Base-by-base conservation (phyloP, 2,113 vertebrate genomes). In the Anseranas semipalmata region DNA sequence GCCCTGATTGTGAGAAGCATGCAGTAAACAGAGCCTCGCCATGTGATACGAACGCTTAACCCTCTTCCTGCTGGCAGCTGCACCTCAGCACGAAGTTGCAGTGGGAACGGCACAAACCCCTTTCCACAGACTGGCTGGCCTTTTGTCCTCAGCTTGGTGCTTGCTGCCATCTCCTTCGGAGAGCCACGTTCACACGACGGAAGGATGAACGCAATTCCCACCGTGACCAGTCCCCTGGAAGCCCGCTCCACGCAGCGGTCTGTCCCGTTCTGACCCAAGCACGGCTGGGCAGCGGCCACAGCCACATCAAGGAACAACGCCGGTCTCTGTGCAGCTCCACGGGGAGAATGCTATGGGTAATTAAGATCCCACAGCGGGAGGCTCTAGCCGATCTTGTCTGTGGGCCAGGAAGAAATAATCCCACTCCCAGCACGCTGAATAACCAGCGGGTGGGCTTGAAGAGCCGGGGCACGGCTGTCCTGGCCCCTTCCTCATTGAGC, bases 371-470 rank as follows among this genome's bases (percentile, higher is more conserved):
- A 0, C 71, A 91, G 55, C 3, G 12, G 32, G 46, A 82, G 35
- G 60, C 74, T 91, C 22, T 45, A 79, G 27, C 53, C 56, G 43
- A 81, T 87, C 73, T 68, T 52, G 60, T 67, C 79, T 28, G 39
- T 20, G 20, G 53, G 91, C 77, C 93, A 92, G 60, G 35, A 92
- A 89, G 81, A 89, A 95, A 96, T 45, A 89, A 94, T 93, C 87
- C 66, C 30, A 53, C 58, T 89, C 45, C 48, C 58, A 89, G 45
- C 24, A 68, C 0, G 1, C 62, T 87, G 74, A 94, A 90, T 82
- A 79, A 86, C 59, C 62, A 63, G 72, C 1, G 27, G 63, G 90
- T 84, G 66, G 92, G 85, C 90, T 90, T 58, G 63, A 91, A 86
- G 35, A 59, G 46, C 55, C 55, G 73, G 72, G 79, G n/a, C 39